Evolutionary conservation across 2,797 vertebrate species (phyloP), one percentile per base, ranked within the genome.

Genomic region (Leptatherina wallacei): DNA sequence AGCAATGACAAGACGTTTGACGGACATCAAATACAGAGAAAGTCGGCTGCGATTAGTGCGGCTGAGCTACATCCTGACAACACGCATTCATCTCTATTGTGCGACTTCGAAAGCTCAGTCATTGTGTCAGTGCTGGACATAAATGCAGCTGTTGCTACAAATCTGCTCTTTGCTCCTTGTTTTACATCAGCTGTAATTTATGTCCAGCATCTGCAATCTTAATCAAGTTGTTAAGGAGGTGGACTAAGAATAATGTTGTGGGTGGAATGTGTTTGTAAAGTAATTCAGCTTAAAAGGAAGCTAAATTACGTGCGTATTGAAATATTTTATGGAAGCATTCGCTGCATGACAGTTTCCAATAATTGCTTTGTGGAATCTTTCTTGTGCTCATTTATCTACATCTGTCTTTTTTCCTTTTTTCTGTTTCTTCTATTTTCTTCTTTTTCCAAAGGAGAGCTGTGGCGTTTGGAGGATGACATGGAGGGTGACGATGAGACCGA

Each of bases 401-500:
- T 38, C 29, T 29, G 10, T 61, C 18, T 49, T 18, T 20, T 57
- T 54, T 10, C 10, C 0, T 22, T 14, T 56, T 64, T 13, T 36
- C 11, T 42, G 11, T 56, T 27, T 27, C 24, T 27, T 27, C 24
- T 27, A 27, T 27, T 27, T 24, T 42, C 59, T 58, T 10, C 6
- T 14, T 20, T 36, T 76, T 54, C 42, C 75, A 8, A 54, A 98
- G 96, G 95, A 42, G 95, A 97, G 42, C 91, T 95, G 54, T 97
- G 96, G 96, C 91, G 88, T 51, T 89, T 96, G 83, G 96, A 96
- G 88, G 96, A 97, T 0, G 95, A 95, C 61, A 89, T 88, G 81
- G 93, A 92, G 42, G 87, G 81, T 0, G 92, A 91, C 54, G 87
- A 91, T 2, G 90, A 88, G 36, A 71, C 76, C 0, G 83, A 77